Base-by-base conservation (phyloP, 1,140 invertebrate genomes). In the Pogonomyrmex californicus region DNA sequence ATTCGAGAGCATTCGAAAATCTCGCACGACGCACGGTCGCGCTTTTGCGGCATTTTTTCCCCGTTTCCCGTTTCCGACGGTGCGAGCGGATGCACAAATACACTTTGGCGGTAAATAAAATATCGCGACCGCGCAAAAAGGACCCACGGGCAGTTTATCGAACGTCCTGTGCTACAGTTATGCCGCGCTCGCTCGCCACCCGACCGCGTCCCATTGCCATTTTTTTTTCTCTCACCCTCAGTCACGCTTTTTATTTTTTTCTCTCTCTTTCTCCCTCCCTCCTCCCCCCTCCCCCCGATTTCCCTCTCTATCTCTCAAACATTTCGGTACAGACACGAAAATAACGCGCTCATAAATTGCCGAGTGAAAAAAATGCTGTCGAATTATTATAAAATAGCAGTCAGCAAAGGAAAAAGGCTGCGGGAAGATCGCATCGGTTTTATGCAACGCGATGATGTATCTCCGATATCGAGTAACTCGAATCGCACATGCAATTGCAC, bases 321-420 rank as follows among this genome's bases (percentile, higher is more conserved):
- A 23, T n/a, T 47, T 58, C 44, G 51, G 44, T 60, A 49, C 23
- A 58, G 66, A 33, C 33, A 30, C 78, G 56, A 51, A 51, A 78
- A 38, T 10, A 41, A 85, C 54, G n/a, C 38, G 85, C 56, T 83
- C 88, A 63, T 91, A 91, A 92, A 92, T 92, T 54, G 76, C 33
- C 77, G 85, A 63, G 66, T 90, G 85, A 87, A 90, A 91, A 23
- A 91, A 92, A 83, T 81, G 77, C 63, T 58, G 63, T 41, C 65
- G 81, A 91, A 91, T 90, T 88, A 91, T 91, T 77, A 88, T 88
- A 83, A 92, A 91, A 89, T 90, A 73, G 83, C 79, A 49, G 9
- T 54, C 23, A 47, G n/a, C 30, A 33, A 44, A 44, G 14, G 5
- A 60, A 47, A 82, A 73, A 65, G n/a, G 66, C 41, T 12, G 12